Percentiles rank a stretch among this genome's conserved stretches.
Conservation (phyloP, 2,797 vertebrate genomes). For the Stomatorhinus walkeri region DNA sequence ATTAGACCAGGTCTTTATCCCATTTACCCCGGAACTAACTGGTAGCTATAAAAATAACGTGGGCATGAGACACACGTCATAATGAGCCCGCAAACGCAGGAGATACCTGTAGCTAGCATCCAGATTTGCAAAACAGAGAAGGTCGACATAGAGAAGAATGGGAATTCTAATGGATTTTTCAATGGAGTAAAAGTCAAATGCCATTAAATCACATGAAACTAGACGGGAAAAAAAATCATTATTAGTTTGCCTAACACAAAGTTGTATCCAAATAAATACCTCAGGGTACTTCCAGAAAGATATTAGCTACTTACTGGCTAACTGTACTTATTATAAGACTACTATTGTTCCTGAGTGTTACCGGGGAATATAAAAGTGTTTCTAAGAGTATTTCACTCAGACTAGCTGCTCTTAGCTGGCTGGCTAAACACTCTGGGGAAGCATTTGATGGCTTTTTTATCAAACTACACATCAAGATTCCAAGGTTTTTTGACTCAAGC, state of each 20-base stretch:
- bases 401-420: not conserved
- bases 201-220: not conserved
- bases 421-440: not conserved
- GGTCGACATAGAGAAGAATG: not conserved
- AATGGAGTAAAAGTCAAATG: not conserved
- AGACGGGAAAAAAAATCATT: not conserved
- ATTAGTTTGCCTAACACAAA: conserved; percentile 7
- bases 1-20: conserved; percentile 15
- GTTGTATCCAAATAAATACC: not conserved
- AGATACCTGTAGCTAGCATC: not conserved
- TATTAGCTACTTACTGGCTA: conserved; percentile 8
- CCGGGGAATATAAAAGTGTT: not conserved
- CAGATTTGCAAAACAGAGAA: not conserved
- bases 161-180: not conserved
- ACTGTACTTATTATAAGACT: not conserved
- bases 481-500: not conserved
- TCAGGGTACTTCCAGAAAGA: not conserved
- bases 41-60: not conserved
- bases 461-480: not conserved
- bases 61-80: not conserved
- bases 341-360: not conserved
- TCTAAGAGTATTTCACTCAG: not conserved
- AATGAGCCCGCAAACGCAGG: not conserved
- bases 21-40: not conserved
- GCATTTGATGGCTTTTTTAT: not conserved